Conservation (phyloP, 2,888 invertebrate species). For the Slavum lentiscoides region DNA sequence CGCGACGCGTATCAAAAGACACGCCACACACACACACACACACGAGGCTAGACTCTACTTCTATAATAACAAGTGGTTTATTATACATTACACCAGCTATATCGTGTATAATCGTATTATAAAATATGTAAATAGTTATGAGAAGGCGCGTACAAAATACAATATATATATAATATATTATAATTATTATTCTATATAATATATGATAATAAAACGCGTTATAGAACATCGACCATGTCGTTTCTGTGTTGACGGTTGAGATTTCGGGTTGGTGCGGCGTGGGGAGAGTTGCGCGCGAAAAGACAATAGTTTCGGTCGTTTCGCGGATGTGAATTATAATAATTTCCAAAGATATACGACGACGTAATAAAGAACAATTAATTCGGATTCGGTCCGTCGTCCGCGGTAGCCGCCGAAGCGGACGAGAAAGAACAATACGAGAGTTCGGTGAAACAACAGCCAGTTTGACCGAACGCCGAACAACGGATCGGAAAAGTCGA, state of each 20-base stretch:
- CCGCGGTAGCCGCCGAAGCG: not conserved
- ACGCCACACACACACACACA: too few species aligned
- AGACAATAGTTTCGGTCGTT: constrained; percentile 10
- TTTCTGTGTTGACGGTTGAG: not conserved
- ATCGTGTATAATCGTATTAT: not conserved
- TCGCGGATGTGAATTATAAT: constrained; percentile 12
- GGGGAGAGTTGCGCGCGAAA: not conserved
- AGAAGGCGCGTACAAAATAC: not conserved
- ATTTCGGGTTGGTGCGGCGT: not conserved
- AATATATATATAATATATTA: too few species aligned
- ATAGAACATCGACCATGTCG: not conserved
- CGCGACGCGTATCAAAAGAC: too few species aligned
- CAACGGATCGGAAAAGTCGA: not conserved
- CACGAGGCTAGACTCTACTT: too few species aligned
- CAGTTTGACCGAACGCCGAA: not conserved
- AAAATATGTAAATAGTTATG: not conserved
- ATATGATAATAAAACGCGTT: not conserved
- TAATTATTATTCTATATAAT: too few species aligned
- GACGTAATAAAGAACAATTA: constrained; percentile 4
- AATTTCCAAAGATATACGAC: constrained; percentile 6
- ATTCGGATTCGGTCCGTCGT: constrained; percentile 1
- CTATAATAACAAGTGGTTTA: too few species aligned
- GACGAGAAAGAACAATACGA: not conserved
- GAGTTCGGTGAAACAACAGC: not conserved
- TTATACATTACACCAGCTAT: too few species aligned